Evolutionary conservation across 1,140 invertebrate species (phyloP), one percentile per base, ranked within the genome.

Genomic region (Papilio glaucus): DNA sequence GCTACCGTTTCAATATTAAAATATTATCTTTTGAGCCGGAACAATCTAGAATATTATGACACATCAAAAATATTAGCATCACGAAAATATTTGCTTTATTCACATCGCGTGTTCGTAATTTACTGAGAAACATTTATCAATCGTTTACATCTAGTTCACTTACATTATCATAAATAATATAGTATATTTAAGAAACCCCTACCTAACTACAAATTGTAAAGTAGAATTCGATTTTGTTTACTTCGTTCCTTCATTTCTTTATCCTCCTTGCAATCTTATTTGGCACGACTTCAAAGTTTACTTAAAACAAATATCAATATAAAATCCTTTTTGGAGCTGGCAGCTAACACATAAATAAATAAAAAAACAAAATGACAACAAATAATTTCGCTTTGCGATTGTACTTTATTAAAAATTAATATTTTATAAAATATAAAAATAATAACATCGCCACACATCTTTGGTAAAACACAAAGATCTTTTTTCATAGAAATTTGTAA

Each of bases 171-270:
- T 37, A 63, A 29, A 70, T 70, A 72, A 72, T n/a, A n/a, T n/a
- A 72, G 38, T 79, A 76, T 77, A 81, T 74, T 78, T 81, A 74
- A 79, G 73, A 75, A 79, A 78, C 71, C 33, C 73, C 75, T 81
- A 83, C 75, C 81, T 83, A 83, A n/a, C 81, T 82, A 82, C 63
- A 53, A 75, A 73, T 74, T 77, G 80, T 79, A 77, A 77, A 79
- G 72, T 77, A 77, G 77, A 79, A 81, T 78, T 79, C 73, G 73
- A 75, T 78, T 45, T 71, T 69, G 65, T 37, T 73, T 53, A 45
- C 38, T 74, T 78, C n/a, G n/a, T n/a, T n/a, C n/a, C n/a, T n/a
- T n/a, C n/a, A n/a, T n/a, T n/a, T n/a, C n/a, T n/a, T n/a, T n/a
- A n/a, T 18, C 77, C 74, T 80, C 73, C 77, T 77, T 77, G 70